Percentiles rank a stretch among this genome's conserved stretches.
phyloP scores from a whole-genome alignment of 1,140 invertebrate species.

The Musca domestica region DNA sequence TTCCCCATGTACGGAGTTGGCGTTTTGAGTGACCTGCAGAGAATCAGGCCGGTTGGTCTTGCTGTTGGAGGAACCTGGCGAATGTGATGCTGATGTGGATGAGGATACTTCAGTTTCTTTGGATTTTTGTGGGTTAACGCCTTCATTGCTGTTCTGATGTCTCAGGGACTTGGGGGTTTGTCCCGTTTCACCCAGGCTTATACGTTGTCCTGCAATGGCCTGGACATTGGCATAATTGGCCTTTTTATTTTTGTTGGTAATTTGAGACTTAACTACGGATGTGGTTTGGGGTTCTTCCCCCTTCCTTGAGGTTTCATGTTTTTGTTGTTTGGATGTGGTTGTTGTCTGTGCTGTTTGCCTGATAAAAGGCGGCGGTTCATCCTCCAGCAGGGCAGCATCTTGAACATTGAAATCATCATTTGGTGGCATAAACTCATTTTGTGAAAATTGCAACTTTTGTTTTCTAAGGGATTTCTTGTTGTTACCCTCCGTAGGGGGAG shows the following conservation, averaged over 20 bases:
- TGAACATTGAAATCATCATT: slow-evolving; percentile 47
- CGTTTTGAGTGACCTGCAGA: not conserved
- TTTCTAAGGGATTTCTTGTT: slow-evolving; percentile 20
- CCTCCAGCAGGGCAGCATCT: slow-evolving; percentile 43
- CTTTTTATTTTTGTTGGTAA: slow-evolving; percentile 18
- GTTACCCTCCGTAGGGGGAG: not conserved
- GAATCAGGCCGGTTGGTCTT: not conserved
- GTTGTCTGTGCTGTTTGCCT: not conserved
- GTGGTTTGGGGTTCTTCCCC: not conserved
- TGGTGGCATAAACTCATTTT: slow-evolving; percentile 28
- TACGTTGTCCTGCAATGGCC: slow-evolving; percentile 61
- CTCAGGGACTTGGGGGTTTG: slow-evolving; percentile 28
- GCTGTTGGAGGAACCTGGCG: no score
- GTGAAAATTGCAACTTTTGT: slow-evolving; percentile 26
- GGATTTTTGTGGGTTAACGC: not conserved
- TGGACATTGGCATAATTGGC: slow-evolving; percentile 57
- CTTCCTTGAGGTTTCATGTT: not conserved
- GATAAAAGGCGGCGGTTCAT: slow-evolving; percentile 27
- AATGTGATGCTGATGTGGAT: no score
- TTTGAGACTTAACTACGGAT: no score
- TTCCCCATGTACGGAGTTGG: slow-evolving; percentile 24
- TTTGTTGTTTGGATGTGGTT: not conserved
- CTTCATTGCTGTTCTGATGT: slow-evolving; percentile 37
- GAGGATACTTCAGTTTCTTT: not conserved
- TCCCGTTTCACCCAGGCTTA: slow-evolving; percentile 56